Percentiles rank a stretch among this genome's conserved stretches.
These are phyloP conservation scores for Larimichthys crocea DNA, from an alignment of 2,113 vertebrate species.

Conservation along the genomic window DNA sequence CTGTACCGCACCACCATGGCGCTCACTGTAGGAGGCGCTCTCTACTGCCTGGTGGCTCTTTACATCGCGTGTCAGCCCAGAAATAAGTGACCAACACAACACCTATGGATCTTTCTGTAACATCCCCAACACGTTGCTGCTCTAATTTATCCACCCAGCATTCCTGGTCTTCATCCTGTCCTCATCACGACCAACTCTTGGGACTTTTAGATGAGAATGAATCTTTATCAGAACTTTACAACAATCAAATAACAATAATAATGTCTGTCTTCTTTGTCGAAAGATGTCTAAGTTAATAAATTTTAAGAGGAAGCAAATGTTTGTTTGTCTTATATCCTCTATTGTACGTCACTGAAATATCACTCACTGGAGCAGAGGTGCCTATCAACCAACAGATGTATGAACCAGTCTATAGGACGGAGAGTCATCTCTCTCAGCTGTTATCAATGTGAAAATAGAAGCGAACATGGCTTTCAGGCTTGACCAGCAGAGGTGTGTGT, in stretches of 20 bases:
- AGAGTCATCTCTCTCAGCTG: background rate
- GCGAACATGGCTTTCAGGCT: background rate
- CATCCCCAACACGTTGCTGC: slow-evolving; percentile 20
- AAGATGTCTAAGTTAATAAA: slow-evolving; percentile 74
- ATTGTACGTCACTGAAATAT: background rate
- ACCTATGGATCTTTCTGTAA: background rate
- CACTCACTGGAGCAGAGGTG: background rate
- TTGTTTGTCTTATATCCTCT: too few relatives aligned
- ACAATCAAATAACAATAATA: slow-evolving; percentile 4
- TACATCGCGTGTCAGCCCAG: slow-evolving; percentile 91
- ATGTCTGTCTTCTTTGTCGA: slow-evolving; percentile 55
- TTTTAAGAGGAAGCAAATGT: slow-evolving; percentile 43
- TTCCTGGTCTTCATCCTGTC: slow-evolving; percentile 20
- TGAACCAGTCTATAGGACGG: background rate
- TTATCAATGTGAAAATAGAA: slow-evolving; percentile 19
- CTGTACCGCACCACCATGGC: slow-evolving; percentile 98
- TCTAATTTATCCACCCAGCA: slow-evolving; percentile 13
- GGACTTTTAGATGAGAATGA: slow-evolving; percentile 57
- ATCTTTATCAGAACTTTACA: slow-evolving; percentile 9
- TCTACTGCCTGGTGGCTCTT: slow-evolving; percentile 94
- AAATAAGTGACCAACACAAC: slow-evolving; percentile 64
- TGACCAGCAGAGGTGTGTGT: background rate
- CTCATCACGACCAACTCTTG: slow-evolving; percentile 34
- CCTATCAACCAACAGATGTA: background rate
- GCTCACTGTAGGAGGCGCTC: slow-evolving; percentile 91